Conservation (phyloP, 2,113 vertebrate species). For the Actenoides lindsayi region DNA sequence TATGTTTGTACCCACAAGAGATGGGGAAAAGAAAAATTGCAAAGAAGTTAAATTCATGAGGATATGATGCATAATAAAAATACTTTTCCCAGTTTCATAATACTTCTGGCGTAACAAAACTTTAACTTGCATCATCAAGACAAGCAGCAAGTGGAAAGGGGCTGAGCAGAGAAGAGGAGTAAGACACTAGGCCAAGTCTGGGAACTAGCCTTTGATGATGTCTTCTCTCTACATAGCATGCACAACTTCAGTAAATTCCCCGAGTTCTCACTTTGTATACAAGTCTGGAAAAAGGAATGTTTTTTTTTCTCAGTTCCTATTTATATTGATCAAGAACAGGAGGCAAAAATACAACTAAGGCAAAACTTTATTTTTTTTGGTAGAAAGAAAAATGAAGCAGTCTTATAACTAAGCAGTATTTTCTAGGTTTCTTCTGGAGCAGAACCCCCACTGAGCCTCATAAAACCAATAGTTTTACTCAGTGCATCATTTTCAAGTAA, state of each 20-base stretch:
- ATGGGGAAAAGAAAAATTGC: not conserved
- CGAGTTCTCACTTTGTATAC: not conserved
- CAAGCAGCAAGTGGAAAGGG: not conserved
- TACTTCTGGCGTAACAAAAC: not conserved
- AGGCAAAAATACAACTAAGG: constrained; percentile 56
- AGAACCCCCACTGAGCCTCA: not conserved
- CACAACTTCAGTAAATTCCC: not conserved
- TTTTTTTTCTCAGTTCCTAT: not conserved
- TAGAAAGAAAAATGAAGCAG: constrained; percentile 68
- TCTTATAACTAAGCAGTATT: constrained; percentile 43
- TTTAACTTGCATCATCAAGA: not conserved
- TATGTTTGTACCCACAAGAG: not conserved
- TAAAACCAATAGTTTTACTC: not conserved
- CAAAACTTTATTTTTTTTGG: constrained; percentile 72
- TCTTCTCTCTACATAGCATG: not conserved
- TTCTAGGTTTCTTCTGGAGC: not conserved
- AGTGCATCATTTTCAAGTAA: constrained; percentile 34
- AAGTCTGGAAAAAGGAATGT: not conserved
- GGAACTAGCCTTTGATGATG: not conserved
- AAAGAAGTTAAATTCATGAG: not conserved
- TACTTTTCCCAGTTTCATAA: not conserved
- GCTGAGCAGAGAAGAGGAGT: not conserved
- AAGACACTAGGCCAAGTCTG: not conserved
- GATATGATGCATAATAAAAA: not conserved
- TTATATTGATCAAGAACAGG: not conserved